A percentile compares a stretch with the other conserved stretches of the same genome.
Evolutionary conservation across 2,113 vertebrate species (phyloP).

Genomic region (Malaclemys terrapin): DNA sequence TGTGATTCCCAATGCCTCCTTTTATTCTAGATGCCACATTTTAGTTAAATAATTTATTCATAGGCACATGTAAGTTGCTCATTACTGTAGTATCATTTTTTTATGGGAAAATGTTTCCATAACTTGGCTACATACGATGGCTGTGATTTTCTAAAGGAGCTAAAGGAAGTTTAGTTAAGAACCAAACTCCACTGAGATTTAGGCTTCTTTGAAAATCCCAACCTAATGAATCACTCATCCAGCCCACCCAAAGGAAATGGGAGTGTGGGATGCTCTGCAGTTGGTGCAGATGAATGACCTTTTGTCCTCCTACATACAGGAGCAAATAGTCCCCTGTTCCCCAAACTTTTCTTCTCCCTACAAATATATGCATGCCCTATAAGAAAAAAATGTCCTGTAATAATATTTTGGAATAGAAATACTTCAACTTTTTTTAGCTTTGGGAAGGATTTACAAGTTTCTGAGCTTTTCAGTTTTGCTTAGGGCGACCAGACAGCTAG

Average conservation of each 20-base stretch:
- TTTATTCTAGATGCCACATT: background rate
- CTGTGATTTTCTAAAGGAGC: background rate
- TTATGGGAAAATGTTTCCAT: background rate
- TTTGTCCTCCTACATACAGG: background rate
- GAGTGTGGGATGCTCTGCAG: background rate
- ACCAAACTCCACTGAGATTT: background rate
- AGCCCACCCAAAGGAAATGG: background rate
- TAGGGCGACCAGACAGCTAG: too few relatives aligned
- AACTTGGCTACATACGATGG: background rate
- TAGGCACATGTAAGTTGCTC: background rate
- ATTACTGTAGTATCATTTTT: background rate
- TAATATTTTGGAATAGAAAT: background rate
- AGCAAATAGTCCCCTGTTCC: background rate
- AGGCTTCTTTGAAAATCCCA: background rate
- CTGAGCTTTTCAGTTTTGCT: background rate
- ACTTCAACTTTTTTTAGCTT: background rate
- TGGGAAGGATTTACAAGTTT: background rate
- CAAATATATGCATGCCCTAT: background rate
- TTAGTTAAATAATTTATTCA: background rate
- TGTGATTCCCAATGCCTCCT: background rate
- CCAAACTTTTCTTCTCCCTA: background rate
- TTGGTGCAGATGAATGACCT: slow-evolving; percentile 16
- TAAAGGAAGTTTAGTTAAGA: background rate
- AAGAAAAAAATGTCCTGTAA: background rate
- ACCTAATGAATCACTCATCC: background rate